These are phyloP conservation scores for Cremastinae sp. DNA, from an alignment of 2,888 invertebrate genomes.

Conservation along the genomic window DNA sequence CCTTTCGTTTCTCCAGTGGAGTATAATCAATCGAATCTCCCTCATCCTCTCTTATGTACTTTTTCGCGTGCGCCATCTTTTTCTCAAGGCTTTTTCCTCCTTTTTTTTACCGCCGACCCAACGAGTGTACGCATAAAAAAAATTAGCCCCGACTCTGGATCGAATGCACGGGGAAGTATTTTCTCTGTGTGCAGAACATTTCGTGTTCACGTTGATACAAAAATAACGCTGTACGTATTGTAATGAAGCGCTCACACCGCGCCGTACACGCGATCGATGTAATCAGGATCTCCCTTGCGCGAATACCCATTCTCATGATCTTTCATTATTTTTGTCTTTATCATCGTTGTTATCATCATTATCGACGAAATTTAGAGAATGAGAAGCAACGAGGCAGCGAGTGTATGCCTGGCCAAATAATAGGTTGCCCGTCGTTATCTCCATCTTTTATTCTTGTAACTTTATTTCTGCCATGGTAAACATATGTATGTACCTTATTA, in stretches of 20 bases:
- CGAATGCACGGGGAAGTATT: too few species aligned
- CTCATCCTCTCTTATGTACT: too few species aligned
- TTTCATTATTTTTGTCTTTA: conserved; percentile 26
- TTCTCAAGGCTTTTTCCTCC: too few species aligned
- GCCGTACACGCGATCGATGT: conserved; percentile 44
- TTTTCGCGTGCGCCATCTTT: too few species aligned
- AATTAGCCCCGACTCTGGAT: too few species aligned
- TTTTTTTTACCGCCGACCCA: too few species aligned
- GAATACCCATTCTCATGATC: conserved; percentile 7
- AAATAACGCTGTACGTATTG: conserved; percentile 50
- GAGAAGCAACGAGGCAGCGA: conserved; percentile 1
- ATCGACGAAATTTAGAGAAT: conserved; percentile 10
- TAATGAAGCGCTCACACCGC: conserved; percentile 49
- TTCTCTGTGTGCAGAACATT: too few species aligned
- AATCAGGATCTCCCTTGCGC: conserved; percentile 35
- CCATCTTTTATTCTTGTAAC: too few species aligned
- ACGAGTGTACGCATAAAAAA: too few species aligned
- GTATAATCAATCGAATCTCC: too few species aligned
- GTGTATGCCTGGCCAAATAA: conserved; percentile 25
- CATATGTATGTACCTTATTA: neutral
- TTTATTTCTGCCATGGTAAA: neutral
- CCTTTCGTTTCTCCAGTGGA: conserved; percentile 32
- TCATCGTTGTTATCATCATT: conserved; percentile 47
- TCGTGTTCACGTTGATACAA: too few species aligned
- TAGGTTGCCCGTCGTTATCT: neutral